Evolutionary conservation across 2,113 vertebrate species (phyloP), one percentile per base, ranked within the genome.

Genomic region (Etheostoma cragini): DNA sequence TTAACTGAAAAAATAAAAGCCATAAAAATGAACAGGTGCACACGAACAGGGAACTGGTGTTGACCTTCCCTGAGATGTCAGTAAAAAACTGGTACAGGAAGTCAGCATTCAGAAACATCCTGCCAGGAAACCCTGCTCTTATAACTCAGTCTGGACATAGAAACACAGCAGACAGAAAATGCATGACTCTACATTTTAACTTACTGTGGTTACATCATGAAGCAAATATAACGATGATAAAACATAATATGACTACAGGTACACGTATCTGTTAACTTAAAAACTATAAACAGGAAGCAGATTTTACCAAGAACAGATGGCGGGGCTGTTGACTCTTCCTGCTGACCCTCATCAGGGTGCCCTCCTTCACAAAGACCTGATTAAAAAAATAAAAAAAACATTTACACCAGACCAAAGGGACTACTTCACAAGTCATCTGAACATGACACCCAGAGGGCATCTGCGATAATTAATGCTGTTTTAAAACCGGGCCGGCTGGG

Each of bases 311-410:
- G 91, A 99, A 99, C 90, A 99, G 95, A 86, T 99, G 97, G 12
- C 98, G 95, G 69, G 98, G 97, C 62, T 97, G 97, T 72, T 89
- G 93, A 86, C 82, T 96, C 89, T 96, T 98, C 66, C 96, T 95
- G 65, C 96, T 97, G 72, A 99, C 96, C 94, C 98, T 99, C 97
- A 97, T 97, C 88, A 99, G 92, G 0, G 97, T 98, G 75, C 98
- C 98, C 89, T 99, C 98, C 88, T 99, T 99, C 76, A 99, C 95
- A 91, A 99, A 99, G 80, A 96, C 92, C 98, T 99, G 94, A 73
- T 35, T 6, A 24, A 49, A 62, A 53, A 47, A 65, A 58, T 0
- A 30, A 49, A 62, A 53, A 47, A 65, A 58, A 1, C 70, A 83
- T 12, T 84, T 24, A 78, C 33, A 82, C 57, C 84, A 19, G 3